Percentiles rank a stretch among this genome's conserved stretches.
phyloP scores from a whole-genome alignment of 2,113 vertebrate species.

The Elachura formosa region DNA sequence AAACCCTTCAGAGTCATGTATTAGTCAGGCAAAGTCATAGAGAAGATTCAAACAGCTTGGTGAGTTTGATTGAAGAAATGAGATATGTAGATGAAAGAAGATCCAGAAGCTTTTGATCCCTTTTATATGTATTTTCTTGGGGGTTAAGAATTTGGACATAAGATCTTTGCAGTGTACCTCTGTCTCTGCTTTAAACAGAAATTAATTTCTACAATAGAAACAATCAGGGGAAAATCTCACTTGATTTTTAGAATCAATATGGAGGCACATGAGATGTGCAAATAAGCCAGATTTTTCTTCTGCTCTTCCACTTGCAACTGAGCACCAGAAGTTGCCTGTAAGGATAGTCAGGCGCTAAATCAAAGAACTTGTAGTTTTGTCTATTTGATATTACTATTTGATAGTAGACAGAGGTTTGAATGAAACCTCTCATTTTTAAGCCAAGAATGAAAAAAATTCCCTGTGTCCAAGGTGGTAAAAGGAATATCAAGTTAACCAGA shows the following conservation, averaged over 20 bases:
- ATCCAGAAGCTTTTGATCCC: conserved; percentile 33
- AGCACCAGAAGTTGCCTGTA: neutral
- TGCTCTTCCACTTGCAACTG: neutral
- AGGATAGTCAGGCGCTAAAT: neutral
- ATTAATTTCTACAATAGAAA: neutral
- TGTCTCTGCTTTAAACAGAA: neutral
- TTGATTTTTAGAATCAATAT: neutral
- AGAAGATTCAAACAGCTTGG: conserved; percentile 3
- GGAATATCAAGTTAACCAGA: neutral
- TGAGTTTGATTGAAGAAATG: neutral
- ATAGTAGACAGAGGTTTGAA: neutral
- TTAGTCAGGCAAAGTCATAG: conserved; percentile 13
- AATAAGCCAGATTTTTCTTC: neutral
- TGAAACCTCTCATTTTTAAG: neutral
- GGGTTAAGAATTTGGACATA: neutral
- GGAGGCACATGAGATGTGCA: neutral
- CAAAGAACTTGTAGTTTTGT: neutral
- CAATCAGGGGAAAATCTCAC: neutral
- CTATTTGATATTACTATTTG: neutral
- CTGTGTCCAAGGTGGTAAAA: neutral
- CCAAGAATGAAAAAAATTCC: neutral
- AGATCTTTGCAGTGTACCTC: neutral
- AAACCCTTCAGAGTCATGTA: neutral
- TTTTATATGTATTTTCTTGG: conserved; percentile 1
- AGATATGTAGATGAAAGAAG: conserved; percentile 37